Conservation (phyloP, 1,140 invertebrate species). For the Microvelia longipes region DNA sequence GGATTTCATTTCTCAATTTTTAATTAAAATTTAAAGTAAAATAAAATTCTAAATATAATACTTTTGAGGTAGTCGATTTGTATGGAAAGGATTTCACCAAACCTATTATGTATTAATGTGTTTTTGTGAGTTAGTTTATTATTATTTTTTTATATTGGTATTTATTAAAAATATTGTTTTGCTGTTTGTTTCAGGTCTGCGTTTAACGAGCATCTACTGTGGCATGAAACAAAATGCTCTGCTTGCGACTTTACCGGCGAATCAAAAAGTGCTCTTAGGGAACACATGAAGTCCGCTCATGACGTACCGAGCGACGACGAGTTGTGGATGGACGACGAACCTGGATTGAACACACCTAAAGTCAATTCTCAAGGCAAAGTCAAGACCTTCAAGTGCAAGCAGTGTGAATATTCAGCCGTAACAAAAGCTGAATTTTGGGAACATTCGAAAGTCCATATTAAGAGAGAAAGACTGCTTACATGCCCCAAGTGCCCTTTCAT, state of each 20-base stretch:
- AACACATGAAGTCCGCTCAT: slow-evolving; percentile 17
- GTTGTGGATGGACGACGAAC: slow-evolving; percentile 43
- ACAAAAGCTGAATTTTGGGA: slow-evolving; percentile 89
- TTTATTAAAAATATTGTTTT: neutral
- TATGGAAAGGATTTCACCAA: no score
- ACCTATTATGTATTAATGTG: no score
- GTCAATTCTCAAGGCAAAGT: slow-evolving; percentile 68
- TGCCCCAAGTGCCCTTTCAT: slow-evolving; percentile 92
- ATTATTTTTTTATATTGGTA: no score
- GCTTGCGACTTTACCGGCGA: slow-evolving; percentile 19
- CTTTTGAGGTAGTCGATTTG: no score
- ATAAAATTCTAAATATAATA: no score
- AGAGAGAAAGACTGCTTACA: slow-evolving; percentile 74
- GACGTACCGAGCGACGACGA: slow-evolving; percentile 14
- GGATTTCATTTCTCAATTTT: neutral
- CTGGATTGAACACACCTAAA: slow-evolving; percentile 46
- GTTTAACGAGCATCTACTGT: slow-evolving; percentile 18
- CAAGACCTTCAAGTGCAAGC: slow-evolving; percentile 83
- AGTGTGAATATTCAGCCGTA: slow-evolving; percentile 66
- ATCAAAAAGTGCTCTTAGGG: slow-evolving; percentile 11
- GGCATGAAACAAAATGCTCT: slow-evolving; percentile 17
- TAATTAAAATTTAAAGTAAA: no score
- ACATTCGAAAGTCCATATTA: slow-evolving; percentile 81
- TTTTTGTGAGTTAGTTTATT: no score
- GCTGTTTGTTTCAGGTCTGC: slow-evolving; percentile 16